Conservation (phyloP, 2,888 invertebrate species). For the Malthinus flaveolus region DNA sequence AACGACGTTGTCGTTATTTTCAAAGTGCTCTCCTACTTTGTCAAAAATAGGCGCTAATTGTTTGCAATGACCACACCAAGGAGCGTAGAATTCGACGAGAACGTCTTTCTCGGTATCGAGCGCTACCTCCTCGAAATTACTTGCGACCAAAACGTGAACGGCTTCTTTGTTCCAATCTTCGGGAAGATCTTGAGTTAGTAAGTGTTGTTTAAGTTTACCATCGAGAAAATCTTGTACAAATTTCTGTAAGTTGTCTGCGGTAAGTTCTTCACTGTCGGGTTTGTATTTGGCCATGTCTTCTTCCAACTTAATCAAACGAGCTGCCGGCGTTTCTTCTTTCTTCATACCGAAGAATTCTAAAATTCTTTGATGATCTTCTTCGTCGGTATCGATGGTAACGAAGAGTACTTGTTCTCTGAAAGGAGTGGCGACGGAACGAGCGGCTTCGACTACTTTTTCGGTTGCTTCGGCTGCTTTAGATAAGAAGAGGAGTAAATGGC, state of each 20-base stretch:
- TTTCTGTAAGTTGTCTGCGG: constrained; percentile 68
- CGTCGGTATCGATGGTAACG: constrained; percentile 93
- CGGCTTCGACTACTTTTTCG: constrained; percentile 71
- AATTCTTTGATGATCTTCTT: constrained; percentile 95
- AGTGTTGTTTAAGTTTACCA: constrained; percentile 92
- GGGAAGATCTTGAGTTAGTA: constrained; percentile 91
- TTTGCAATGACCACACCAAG: constrained; percentile 99
- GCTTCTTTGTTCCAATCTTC: constrained; percentile 96
- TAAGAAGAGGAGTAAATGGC: constrained; percentile 93
- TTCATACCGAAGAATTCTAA: constrained; percentile 98
- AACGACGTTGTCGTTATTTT: constrained; percentile 77
- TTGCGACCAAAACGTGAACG: constrained; percentile 91
- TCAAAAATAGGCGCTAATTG: constrained; percentile 97
- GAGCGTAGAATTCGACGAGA: constrained; percentile 98
- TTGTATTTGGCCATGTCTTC: constrained; percentile 99
- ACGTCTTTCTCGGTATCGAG: constrained; percentile 87
- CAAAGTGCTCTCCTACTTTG: constrained; percentile 81
- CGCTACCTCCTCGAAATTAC: constrained; percentile 94
- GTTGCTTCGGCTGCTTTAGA: constrained; percentile 87
- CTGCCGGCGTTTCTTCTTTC: constrained; percentile 87
- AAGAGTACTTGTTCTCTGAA: constrained; percentile 93
- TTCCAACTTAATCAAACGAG: constrained; percentile 91
- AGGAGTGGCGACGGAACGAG: constrained; percentile 82
- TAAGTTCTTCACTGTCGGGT: constrained; percentile 75
- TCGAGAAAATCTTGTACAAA: constrained; percentile 91